Percentiles rank a stretch among this genome's conserved stretches.
phyloP scores from a whole-genome alignment of 2,888 invertebrate genomes.

The Lagria hirta region DNA sequence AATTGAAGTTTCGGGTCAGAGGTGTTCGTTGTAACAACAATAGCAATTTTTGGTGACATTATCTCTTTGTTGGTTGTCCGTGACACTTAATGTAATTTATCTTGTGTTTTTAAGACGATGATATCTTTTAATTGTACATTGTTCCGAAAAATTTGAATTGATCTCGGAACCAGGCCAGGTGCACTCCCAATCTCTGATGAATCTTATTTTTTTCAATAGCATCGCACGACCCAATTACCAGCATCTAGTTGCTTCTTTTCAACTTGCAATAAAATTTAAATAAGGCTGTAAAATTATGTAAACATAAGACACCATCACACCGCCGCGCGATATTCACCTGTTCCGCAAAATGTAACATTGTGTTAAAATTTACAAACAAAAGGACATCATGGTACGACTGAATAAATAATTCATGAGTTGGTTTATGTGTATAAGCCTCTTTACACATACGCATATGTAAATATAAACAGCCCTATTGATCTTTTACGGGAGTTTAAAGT shows the following conservation, averaged over 20 bases:
- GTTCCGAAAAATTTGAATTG: neutral
- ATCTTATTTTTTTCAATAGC: conserved; percentile 3
- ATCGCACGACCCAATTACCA: conserved; percentile 6
- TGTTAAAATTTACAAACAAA: conserved; percentile 30
- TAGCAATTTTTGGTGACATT: too few species aligned
- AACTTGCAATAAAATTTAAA: conserved; percentile 11
- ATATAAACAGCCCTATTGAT: conserved; percentile 16
- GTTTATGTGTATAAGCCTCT: conserved; percentile 13
- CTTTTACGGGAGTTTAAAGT: conserved; percentile 20
- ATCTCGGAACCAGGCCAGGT: conserved; percentile 1
- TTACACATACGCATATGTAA: conserved; percentile 11
- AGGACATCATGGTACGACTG: conserved; percentile 23
- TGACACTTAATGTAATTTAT: too few species aligned
- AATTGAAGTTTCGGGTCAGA: too few species aligned
- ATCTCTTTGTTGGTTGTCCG: too few species aligned
- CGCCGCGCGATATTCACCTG: conserved; percentile 13
- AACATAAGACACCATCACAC: conserved; percentile 12
- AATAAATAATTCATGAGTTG: conserved; percentile 26
- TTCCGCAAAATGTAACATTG: conserved; percentile 28
- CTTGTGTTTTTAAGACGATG: too few species aligned
- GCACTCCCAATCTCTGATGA: neutral
- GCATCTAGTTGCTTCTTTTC: conserved; percentile 5
- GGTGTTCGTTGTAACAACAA: too few species aligned
- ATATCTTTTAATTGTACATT: conserved; percentile 13
- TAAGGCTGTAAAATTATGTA: conserved; percentile 12